Evolutionary conservation across 1,140 invertebrate genomes (phyloP).

Genomic region (Drosophila trapezifrons): DNA sequence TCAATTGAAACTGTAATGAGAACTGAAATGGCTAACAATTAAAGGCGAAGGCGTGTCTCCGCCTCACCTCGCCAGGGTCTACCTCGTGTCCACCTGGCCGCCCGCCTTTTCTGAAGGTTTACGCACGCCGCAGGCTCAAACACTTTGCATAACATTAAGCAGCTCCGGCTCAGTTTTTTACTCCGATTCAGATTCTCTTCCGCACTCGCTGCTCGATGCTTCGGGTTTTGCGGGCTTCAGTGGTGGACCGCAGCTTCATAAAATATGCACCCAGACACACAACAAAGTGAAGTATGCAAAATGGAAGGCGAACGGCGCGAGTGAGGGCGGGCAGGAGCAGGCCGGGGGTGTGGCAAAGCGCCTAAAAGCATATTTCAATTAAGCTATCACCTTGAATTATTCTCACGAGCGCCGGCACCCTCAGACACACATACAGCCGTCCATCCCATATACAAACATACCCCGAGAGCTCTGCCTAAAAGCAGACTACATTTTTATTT

Average conservation of each 20-base stretch:
- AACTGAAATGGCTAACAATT: constrained; percentile 80
- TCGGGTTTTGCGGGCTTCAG: constrained; percentile 42
- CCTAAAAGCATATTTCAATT: constrained; percentile 84
- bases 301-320: constrained; percentile 49
- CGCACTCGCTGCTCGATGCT: constrained; percentile 2
- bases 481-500: constrained; percentile 67
- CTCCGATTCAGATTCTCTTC: constrained; percentile 40
- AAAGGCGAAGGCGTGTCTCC: constrained; percentile 66
- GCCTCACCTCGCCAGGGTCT: constrained; percentile 6
- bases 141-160: constrained; percentile 82
- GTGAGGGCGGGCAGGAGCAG: not conserved
- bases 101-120: constrained; percentile 21
- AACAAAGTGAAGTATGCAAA: constrained; percentile 77
- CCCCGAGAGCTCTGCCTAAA: constrained; percentile 47
- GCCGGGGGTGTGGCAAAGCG: constrained; percentile 65
- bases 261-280: constrained; percentile 75
- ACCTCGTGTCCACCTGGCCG: not conserved
- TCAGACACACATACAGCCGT: constrained; percentile 11
- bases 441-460: constrained; percentile 26
- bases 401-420: constrained; percentile 68
- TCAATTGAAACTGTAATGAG: constrained; percentile 78
- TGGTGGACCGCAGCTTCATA: constrained; percentile 74
- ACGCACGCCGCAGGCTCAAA: constrained; percentile 68
- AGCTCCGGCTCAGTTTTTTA: constrained; percentile 58
- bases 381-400: constrained; percentile 84